Evolutionary conservation across 2,888 invertebrate genomes (phyloP).

Genomic region (Pilophorus perplexus): DNA sequence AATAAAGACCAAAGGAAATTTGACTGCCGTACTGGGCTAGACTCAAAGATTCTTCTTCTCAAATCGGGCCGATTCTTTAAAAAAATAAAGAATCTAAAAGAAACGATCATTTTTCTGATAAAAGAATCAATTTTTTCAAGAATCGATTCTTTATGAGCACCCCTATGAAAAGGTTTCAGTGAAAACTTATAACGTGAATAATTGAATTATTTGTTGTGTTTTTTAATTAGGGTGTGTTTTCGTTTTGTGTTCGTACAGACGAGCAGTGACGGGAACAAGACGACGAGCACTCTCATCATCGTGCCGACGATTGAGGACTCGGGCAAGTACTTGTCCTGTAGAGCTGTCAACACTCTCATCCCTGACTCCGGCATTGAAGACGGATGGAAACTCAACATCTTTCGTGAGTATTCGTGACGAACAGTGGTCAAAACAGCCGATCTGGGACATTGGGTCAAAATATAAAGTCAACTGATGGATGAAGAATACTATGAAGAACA

Average conservation of each 20-base stretch:
- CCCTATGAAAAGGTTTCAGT: background rate
- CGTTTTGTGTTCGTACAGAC: too few species aligned
- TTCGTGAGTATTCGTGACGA: slow-evolving; percentile 47
- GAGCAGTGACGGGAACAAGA: slow-evolving; percentile 51
- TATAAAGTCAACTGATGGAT: too few species aligned
- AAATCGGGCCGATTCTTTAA: too few species aligned
- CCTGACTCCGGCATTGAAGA: slow-evolving; percentile 48
- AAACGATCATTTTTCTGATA: too few species aligned
- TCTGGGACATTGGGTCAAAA: too few species aligned
- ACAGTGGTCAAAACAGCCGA: background rate
- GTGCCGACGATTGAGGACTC: slow-evolving; percentile 52
- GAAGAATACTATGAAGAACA: too few species aligned
- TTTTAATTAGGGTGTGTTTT: slow-evolving; percentile 5
- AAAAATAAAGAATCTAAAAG: too few species aligned
- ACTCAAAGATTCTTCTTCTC: too few species aligned
- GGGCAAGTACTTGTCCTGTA: slow-evolving; percentile 52
- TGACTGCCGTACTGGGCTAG: too few species aligned
- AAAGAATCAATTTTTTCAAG: too few species aligned
- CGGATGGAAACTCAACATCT: slow-evolving; percentile 50
- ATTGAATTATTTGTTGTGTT: background rate
- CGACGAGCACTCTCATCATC: slow-evolving; percentile 52
- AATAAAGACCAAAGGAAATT: too few species aligned
- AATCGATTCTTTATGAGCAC: too few species aligned
- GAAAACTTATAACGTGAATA: background rate
- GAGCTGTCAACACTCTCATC: slow-evolving; percentile 50